Percentiles rank a stretch among this genome's conserved stretches.
Evolutionary conservation across 2,888 invertebrate genomes (phyloP).

Genomic region (Cenopis cana): DNA sequence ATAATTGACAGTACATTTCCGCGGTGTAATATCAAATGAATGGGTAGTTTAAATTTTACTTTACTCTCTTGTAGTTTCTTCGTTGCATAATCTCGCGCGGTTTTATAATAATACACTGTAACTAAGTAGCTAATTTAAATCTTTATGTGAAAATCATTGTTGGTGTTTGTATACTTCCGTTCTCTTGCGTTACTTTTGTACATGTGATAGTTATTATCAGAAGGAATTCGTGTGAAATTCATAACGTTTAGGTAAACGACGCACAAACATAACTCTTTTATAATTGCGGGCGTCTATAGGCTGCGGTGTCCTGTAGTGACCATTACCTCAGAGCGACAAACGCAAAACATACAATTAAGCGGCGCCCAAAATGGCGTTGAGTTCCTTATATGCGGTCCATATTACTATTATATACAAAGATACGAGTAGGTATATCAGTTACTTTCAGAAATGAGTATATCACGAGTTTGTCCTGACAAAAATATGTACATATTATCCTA

Average conservation of each 20-base stretch:
- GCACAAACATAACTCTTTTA: not conserved
- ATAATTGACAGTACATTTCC: slow-evolving; percentile 39
- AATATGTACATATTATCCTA: not conserved
- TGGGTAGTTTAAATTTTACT: slow-evolving; percentile 13
- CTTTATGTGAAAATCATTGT: slow-evolving; percentile 28
- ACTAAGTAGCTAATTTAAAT: slow-evolving; percentile 24
- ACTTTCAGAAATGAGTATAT: not conserved
- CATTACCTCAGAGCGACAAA: not conserved
- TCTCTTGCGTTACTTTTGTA: slow-evolving; percentile 7
- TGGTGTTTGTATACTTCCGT: slow-evolving; percentile 31
- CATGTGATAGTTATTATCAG: slow-evolving; percentile 2
- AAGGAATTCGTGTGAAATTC: slow-evolving; percentile 7
- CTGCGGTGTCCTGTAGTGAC: too few relatives aligned
- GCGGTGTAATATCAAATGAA: slow-evolving; percentile 30
- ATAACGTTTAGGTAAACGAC: not conserved
- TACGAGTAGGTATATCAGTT: not conserved
- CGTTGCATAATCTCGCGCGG: slow-evolving; percentile 21
- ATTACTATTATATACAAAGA: too few relatives aligned
- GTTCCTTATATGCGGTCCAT: not conserved
- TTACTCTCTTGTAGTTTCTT: slow-evolving; percentile 24
- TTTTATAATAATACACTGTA: slow-evolving; percentile 15
- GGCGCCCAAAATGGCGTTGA: not conserved
- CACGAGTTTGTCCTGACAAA: not conserved
- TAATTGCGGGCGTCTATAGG: too few relatives aligned
- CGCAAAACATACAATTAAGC: not conserved